A percentile compares a stretch with the other conserved stretches of the same genome.
Conservation (phyloP, 2,888 invertebrate genomes). For the Cephus pulcher region DNA sequence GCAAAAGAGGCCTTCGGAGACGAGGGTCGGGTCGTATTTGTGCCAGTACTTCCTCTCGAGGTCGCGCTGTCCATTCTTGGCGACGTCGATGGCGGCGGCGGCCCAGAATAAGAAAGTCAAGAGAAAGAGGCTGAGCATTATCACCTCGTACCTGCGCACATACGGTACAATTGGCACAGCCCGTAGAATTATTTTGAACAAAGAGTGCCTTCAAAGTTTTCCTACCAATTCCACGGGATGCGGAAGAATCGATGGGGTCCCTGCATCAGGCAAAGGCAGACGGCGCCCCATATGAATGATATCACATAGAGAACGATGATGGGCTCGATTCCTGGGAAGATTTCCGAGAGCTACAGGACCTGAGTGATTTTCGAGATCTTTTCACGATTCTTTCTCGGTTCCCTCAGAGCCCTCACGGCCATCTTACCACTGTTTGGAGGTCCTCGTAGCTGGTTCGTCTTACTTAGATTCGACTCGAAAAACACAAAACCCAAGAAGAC, state of each 20-base stretch:
- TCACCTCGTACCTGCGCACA: conserved; percentile 67
- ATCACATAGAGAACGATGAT: conserved; percentile 69
- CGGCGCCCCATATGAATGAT: conserved; percentile 70
- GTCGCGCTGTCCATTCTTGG: conserved; percentile 65
- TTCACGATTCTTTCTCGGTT: not conserved
- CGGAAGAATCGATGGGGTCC: conserved; percentile 71
- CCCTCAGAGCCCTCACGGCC: not conserved
- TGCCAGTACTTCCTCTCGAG: conserved; percentile 76
- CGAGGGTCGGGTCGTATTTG: conserved; percentile 73
- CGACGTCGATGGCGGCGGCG: conserved; percentile 70
- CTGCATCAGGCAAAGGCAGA: conserved; percentile 71
- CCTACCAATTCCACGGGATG: conserved; percentile 72
- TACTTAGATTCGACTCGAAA: conserved; percentile 72
- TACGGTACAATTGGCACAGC: not conserved
- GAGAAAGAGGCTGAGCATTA: conserved; percentile 71
- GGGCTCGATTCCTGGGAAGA: conserved; percentile 47
- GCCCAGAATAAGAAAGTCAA: conserved; percentile 75
- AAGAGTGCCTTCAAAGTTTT: not conserved
- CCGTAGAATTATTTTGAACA: too few relatives aligned
- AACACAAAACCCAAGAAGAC: conserved; percentile 76
- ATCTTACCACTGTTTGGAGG: conserved; percentile 71
- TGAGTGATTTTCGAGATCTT: too few relatives aligned
- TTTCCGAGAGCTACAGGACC: not conserved
- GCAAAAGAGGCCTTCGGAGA: conserved; percentile 76
- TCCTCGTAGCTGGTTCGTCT: conserved; percentile 70